Base-by-base conservation (phyloP, 2,797 vertebrate genomes). In the Eurystomus glaucurus region DNA sequence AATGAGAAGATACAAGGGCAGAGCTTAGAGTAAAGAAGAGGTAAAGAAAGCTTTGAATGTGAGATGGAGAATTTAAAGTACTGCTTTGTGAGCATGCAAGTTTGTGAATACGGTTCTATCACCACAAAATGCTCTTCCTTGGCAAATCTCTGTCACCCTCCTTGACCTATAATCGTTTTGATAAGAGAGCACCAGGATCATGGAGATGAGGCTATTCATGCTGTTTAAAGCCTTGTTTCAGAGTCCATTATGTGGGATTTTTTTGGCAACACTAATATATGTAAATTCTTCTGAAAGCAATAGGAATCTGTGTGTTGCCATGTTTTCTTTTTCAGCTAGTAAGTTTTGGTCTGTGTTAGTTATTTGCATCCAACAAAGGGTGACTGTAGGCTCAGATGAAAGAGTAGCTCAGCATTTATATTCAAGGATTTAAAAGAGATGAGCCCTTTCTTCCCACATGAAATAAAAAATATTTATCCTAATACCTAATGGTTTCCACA, bases 301-400 rank as follows among this genome's bases (percentile, higher is more conserved):
- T 66, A 79, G 71, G 85, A 90, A 77, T 88, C 76, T 85, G 54
- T 58, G 45, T 93, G 82, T 83, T 85, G 60, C 64, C 28, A 6
- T 92, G 72, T 94, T 96, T 88, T 94, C 88, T 88, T 96, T 93
- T 52, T 66, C 79, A 68, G 41, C 85, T 84, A 61, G 84, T 61
- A 29, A 57, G 65, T 43, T 90, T 95, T 93, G 76, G 65, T 89
- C 88, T 81, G 50, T 81, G 66, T 95, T 89, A 76, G 82, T 90
- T 94, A 71, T 78, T 97, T 95, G 86, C 76, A 71, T 90, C 52
- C 82, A 88, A 75, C 92, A 96, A 94, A 94, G 92, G 61, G 33
- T 77, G 85, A 81, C 82, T 95, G 58, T 70, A 93, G 57, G 51
- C 62, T 71, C 48, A 90, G 82, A 87, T 91, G 85, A 97, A 97